These are phyloP conservation scores for Lamellibrachia satsuma DNA, from an alignment of 2,888 invertebrate genomes.

Conservation along the genomic window DNA sequence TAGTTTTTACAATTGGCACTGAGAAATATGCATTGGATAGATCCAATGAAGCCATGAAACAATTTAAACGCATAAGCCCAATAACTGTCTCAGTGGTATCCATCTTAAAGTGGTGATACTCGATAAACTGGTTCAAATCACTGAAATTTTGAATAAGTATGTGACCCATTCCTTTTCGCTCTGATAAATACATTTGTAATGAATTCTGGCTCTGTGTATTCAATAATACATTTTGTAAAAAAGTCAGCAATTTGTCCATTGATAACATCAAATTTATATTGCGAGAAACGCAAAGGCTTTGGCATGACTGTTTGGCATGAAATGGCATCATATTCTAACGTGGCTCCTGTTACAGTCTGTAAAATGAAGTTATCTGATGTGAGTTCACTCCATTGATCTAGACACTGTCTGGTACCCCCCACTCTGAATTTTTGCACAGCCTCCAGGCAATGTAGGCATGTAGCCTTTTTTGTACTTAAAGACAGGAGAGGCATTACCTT, in stretches of 20 bases:
- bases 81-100: no score
- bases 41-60: constrained; percentile 35
- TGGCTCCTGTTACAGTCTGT: not conserved
- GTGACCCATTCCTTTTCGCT: constrained; percentile 26
- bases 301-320: not conserved
- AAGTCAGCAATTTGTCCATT: not conserved
- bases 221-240: not conserved
- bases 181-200: constrained; percentile 34
- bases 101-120: no score
- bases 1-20: constrained; percentile 27
- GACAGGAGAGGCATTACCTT: not conserved
- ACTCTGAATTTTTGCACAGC: not conserved
- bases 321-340: not conserved
- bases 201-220: not conserved
- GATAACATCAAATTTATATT: not conserved
- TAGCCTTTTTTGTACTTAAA: no score
- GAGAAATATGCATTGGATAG: constrained; percentile 40
- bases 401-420: no score
- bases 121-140: no score
- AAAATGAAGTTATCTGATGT: not conserved
- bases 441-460: no score
- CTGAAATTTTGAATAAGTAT: no score
- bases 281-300: not conserved
- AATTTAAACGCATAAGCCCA: no score
- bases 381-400: not conserved